phyloP scores from a whole-genome alignment of 2,797 vertebrate species.

The Gallirallus australis region DNA sequence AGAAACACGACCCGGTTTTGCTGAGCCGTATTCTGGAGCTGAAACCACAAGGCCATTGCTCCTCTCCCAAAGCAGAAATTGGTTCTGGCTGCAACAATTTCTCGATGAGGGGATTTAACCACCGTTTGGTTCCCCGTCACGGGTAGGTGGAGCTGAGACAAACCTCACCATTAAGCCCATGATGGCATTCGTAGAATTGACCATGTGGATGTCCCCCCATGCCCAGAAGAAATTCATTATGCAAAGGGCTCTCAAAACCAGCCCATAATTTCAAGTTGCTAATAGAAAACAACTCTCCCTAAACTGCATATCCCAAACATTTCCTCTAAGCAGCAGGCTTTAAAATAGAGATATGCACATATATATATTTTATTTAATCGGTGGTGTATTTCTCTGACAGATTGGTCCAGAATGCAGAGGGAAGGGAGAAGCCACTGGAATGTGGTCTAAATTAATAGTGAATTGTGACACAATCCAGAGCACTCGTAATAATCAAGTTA shows the following conservation, averaged over 20 bases:
- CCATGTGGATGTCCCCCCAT: not conserved
- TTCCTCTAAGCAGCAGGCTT: slow-evolving; percentile 20
- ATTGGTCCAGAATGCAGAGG: slow-evolving; percentile 54
- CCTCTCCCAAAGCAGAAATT: not conserved
- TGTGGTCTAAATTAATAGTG: slow-evolving; percentile 71
- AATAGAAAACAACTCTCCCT: slow-evolving; percentile 37
- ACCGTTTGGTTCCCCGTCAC: not conserved
- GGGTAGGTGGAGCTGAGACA: slow-evolving; percentile 3
- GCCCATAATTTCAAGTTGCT: slow-evolving; percentile 14
- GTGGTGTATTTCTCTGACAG: slow-evolving; percentile 45
- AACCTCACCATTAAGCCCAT: not conserved
- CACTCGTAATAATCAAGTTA: slow-evolving; percentile 60
- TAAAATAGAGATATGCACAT: slow-evolving; percentile 17
- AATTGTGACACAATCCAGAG: slow-evolving; percentile 80
- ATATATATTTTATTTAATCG: slow-evolving; percentile 22
- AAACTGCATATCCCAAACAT: not conserved
- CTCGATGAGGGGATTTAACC: not conserved
- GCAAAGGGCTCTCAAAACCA: slow-evolving; percentile 26
- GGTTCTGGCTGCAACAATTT: slow-evolving; percentile 38
- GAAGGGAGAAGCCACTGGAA: slow-evolving; percentile 71
- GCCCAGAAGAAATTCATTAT: slow-evolving; percentile 19
- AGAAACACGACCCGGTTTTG: not conserved
- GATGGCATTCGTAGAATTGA: not conserved
- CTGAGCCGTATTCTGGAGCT: not conserved
- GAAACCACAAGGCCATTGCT: not conserved